Evolutionary conservation across 1,140 invertebrate genomes (phyloP).

Genomic region (Macrocentrus cingulum): DNA sequence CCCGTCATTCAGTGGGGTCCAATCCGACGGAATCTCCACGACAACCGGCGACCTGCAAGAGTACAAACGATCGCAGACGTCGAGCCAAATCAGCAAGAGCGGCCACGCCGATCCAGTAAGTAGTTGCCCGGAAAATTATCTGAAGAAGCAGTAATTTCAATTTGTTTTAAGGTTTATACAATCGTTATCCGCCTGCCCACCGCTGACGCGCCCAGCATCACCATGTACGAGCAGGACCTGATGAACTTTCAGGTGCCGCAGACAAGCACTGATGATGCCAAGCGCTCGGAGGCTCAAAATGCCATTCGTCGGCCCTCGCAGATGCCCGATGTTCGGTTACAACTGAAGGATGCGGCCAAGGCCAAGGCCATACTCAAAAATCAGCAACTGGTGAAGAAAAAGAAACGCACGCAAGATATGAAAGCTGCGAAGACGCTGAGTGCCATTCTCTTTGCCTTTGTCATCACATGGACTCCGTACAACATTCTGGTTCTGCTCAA

Average conservation of each 20-base stretch:
- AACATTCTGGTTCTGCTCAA: conserved; percentile 92
- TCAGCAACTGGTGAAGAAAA: conserved; percentile 70
- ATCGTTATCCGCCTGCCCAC: conserved; percentile 84
- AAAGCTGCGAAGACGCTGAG: conserved; percentile 98
- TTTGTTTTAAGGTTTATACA: conserved; percentile 71
- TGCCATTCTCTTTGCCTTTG: conserved; percentile 96
- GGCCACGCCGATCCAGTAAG: conserved; percentile 17
- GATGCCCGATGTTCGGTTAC: conserved; percentile 78
- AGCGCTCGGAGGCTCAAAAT: conserved; percentile 27
- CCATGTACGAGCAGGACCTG: conserved; percentile 80
- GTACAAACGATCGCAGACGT: conserved; percentile 17
- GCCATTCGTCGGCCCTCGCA: conserved; percentile 69
- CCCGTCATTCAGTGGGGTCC: conserved; percentile 80
- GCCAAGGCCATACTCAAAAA: conserved; percentile 47
- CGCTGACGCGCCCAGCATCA: conserved; percentile 72
- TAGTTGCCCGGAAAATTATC: too few species aligned
- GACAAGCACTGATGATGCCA: conserved; percentile 19
- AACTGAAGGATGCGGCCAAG: conserved; percentile 82
- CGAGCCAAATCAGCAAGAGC: conserved; percentile 14
- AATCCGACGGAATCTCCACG: conserved; percentile 55
- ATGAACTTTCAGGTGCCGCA: conserved; percentile 42
- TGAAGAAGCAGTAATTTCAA: too few species aligned
- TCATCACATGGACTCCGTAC: conserved; percentile 99
- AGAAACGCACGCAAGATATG: conserved; percentile 87
- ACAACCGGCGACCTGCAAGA: conserved; percentile 6